These are phyloP conservation scores for Trissolcus basalis DNA, from an alignment of 1,140 invertebrate genomes.

Conservation along the genomic window DNA sequence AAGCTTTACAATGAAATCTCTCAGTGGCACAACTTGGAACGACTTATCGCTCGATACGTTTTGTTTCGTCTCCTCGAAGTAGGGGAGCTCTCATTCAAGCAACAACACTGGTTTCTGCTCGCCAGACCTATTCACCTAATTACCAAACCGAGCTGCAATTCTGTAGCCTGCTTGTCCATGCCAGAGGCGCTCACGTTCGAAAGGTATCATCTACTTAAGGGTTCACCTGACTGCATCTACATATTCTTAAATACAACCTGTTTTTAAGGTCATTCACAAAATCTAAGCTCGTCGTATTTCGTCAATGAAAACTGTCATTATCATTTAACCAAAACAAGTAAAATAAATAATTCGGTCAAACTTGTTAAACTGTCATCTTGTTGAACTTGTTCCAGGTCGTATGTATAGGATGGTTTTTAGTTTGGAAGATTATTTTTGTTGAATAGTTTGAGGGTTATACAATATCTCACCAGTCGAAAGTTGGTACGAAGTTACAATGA, in stretches of 20 bases:
- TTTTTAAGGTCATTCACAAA: no score
- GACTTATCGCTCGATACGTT: neutral
- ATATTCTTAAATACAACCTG: constrained; percentile 20
- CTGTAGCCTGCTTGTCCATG: constrained; percentile 34
- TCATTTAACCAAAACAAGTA: no score
- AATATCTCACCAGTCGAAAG: no score
- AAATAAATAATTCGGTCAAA: no score
- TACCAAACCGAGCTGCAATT: constrained; percentile 40
- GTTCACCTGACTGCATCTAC: constrained; percentile 27
- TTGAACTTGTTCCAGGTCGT: no score
- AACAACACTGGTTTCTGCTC: constrained; percentile 30
- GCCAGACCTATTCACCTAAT: constrained; percentile 52
- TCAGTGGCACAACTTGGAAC: constrained; percentile 9
- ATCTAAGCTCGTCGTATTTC: no score
- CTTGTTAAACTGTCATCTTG: no score
- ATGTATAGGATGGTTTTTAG: no score
- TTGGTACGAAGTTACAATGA: no score
- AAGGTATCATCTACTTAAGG: constrained; percentile 31
- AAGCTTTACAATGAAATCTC: neutral
- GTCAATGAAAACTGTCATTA: no score
- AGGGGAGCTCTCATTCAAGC: constrained; percentile 3
- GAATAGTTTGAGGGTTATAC: no score
- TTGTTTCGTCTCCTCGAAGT: constrained; percentile 17
- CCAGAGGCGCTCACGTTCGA: constrained; percentile 39
- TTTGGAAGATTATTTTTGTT: no score